Evolutionary conservation across 1,140 invertebrate genomes (phyloP).

Genomic region (Leptopilina clavipes): DNA sequence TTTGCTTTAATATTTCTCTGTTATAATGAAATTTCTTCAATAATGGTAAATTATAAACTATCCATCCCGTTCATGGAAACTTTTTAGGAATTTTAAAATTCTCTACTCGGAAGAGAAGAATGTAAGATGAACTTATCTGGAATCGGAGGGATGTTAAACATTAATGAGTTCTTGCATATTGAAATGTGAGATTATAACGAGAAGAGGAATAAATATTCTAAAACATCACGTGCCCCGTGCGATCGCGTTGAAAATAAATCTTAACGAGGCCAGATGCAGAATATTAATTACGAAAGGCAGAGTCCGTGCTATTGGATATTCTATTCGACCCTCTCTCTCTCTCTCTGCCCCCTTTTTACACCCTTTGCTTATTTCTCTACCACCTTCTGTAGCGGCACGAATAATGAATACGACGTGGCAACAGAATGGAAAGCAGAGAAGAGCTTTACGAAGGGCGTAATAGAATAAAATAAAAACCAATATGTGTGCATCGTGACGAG

Average conservation of each 20-base stretch:
- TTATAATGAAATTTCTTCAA: not conserved
- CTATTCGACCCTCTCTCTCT: not conserved
- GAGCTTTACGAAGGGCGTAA: not conserved
- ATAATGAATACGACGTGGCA: constrained; percentile 24
- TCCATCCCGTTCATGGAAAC: not conserved
- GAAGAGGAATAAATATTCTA: constrained; percentile 12
- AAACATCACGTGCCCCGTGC: not conserved
- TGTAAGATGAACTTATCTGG: constrained; percentile 10
- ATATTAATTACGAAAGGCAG: constrained; percentile 27
- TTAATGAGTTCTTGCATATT: constrained; percentile 24
- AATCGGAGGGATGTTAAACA: not conserved
- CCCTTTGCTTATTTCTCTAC: constrained; percentile 2
- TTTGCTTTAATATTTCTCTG: not conserved
- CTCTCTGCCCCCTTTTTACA: not conserved
- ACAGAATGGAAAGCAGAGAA: constrained; percentile 3
- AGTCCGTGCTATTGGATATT: constrained; percentile 31
- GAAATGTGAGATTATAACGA: constrained; percentile 5
- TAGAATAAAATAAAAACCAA: constrained; percentile 34
- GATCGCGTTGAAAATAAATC: constrained; percentile 25
- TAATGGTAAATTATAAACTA: not conserved
- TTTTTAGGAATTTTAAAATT: not conserved
- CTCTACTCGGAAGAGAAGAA: not conserved
- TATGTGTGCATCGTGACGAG: constrained; percentile 16
- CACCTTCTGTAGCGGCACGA: not conserved
- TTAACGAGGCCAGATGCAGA: constrained; percentile 32